Evolutionary conservation across 2,113 vertebrate species (phyloP), one percentile per base, ranked within the genome.

Genomic region (Triplophysa dalaica): DNA sequence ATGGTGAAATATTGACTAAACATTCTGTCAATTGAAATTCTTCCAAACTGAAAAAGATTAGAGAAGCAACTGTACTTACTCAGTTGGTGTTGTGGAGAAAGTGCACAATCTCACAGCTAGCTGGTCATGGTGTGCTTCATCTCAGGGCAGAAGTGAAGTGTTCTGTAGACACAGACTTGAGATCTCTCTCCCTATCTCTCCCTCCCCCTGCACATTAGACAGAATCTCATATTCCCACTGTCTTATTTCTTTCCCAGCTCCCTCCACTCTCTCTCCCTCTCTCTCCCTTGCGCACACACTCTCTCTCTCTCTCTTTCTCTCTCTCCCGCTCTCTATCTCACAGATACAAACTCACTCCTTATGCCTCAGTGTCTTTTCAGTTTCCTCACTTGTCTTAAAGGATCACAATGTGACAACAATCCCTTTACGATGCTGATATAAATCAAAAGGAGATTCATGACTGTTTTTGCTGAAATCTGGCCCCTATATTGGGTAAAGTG

Each of bases 71-170:
- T 22, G 54, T 92, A 93, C 92, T 93, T 83, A 93, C 92, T 92
- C 90, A 81, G 88, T 89, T 87, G 88, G 90, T 91, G 89, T 90
- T 89, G 22, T 83, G 89, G 89, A 90, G 88, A 91, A 88, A 79
- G 77, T 83, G 83, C 88, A 88, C 86, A 84, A 87, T 81, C 86
- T 84, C 82, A 87, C 88, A 78, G 88, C 84, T 91, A 91, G 84
- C 86, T 90, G 87, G 87, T 86, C 92, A 93, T 93, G 90, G 85
- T 91, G 89, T 78, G 83, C 84, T 82, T 76, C 45, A 87, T 91
- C 88, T 92, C 88, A 52, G 50, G 50, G 50, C 75, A 78, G 89
- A 88, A 92, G 85, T 92, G 86, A 90, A 90, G 89, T 90, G 87
- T 86, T 88, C 87, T 91, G 91, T 90, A 89, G 89, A 82, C 41